Percentiles rank a stretch among this genome's conserved stretches.
Conservation (phyloP, 2,797 vertebrate species). For the Callimico goeldii region DNA sequence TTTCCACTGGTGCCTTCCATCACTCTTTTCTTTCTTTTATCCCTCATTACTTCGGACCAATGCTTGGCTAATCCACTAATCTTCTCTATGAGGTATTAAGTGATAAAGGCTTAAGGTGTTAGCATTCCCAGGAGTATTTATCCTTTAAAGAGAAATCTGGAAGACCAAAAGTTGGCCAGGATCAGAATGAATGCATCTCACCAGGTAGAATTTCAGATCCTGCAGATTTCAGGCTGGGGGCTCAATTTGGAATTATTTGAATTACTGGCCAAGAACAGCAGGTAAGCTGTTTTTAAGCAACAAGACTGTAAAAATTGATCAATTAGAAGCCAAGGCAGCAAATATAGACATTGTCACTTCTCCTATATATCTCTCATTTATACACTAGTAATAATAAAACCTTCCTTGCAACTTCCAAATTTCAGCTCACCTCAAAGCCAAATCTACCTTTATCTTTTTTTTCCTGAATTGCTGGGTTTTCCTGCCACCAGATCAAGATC, state of each 20-base stretch:
- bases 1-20: background rate
- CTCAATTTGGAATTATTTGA: slow-evolving; percentile 11
- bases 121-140: slow-evolving; percentile 23
- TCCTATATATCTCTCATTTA: background rate
- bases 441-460: background rate
- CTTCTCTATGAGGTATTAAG: slow-evolving; percentile 52
- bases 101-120: slow-evolving; percentile 61
- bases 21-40: background rate
- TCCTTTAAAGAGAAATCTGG: slow-evolving; percentile 47
- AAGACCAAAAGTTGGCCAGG: slow-evolving; percentile 24
- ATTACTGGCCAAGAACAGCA: background rate
- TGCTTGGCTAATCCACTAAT: slow-evolving; percentile 43
- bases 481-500: background rate
- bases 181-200: background rate
- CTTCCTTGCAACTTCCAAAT: background rate
- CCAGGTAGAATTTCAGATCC: slow-evolving; percentile 36
- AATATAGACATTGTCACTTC: background rate
- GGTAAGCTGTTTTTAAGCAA: background rate
- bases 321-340: background rate
- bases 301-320: background rate
- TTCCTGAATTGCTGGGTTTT: background rate
- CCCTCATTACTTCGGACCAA: slow-evolving; percentile 5
- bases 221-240: background rate
- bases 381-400: background rate
- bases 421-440: background rate